Evolutionary conservation across 2,888 invertebrate species (phyloP), one percentile per base, ranked within the genome.

Genomic region (Myathropa florea): DNA sequence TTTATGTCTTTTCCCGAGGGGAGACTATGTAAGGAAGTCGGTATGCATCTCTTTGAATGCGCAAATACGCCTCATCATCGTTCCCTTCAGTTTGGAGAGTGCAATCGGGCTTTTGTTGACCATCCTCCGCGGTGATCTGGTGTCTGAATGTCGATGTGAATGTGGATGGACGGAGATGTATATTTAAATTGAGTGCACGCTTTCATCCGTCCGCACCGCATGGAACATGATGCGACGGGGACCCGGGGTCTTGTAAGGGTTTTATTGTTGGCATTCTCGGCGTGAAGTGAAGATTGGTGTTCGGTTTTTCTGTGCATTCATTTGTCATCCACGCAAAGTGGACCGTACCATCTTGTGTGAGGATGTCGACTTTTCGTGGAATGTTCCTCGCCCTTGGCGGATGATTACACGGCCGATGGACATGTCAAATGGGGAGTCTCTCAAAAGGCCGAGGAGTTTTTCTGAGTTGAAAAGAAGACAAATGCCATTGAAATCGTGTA

Each of bases 271-370:
- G 39, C 18, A 14, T 21, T 59, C 60, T 18, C 46, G 76, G n/a
- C 30, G 70, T 26, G 64, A 33, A 78, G 78, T 78, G 64, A n/a
- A 78, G 71, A 64, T 71, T 64, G 64, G 64, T 78, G 78, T 78
- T 78, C 64, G 57, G 4, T 57, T 81, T 65, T 77, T 65, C 60
- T 36, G 26, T 28, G 18, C 23, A 23, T 39, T 57, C 76, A 83
- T 83, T 83, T 83, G 76, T 83, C 82, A 83, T 83, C 39, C 71
- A 61, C 65, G 71, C 76, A 21, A 77, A 83, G 65, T 67, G 82
- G 71, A 65, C 57, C 33, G 33, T 67, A 33, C 59, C 60, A 55
- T 53, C 59, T 18, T 21, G 53, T n/a, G 21, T 46, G 21, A 33
- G 46, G 46, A 46, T 46, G 46, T 18, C 18, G n/a, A 18, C 46